phyloP scores from a whole-genome alignment of 2,888 invertebrate species.

The Clostera curtula region DNA sequence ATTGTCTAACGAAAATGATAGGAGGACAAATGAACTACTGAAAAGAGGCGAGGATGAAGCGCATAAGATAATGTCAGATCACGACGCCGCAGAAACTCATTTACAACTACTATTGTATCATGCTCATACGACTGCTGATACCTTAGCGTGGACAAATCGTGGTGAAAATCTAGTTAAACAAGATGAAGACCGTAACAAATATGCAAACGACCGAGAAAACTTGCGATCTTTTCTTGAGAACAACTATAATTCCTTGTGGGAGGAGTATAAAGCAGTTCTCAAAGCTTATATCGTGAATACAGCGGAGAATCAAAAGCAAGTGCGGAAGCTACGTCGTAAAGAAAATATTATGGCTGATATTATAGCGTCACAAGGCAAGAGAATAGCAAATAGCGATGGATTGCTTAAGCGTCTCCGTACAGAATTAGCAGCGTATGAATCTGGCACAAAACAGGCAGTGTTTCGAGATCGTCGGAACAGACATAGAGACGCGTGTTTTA shows the following conservation, averaged over 20 bases:
- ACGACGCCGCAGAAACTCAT: conserved; percentile 55
- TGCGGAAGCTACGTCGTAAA: conserved; percentile 52
- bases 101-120: conserved; percentile 54
- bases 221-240: conserved; percentile 54
- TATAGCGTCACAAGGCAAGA: conserved; percentile 57
- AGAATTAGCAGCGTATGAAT: conserved; percentile 59
- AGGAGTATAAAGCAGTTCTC: conserved; percentile 53
- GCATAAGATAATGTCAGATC: conserved; percentile 34
- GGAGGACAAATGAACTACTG: conserved; percentile 34
- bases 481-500: conserved; percentile 47
- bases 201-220: conserved; percentile 43
- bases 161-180: conserved; percentile 61
- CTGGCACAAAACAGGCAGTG: conserved; percentile 59
- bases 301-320: conserved; percentile 56
- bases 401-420: conserved; percentile 43
- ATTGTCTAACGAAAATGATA: conserved; percentile 42
- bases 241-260: conserved; percentile 51
- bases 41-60: conserved; percentile 39
- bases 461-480: conserved; percentile 57
- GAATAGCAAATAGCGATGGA: conserved; percentile 53
- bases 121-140: conserved; percentile 46
- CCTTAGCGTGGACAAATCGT: conserved; percentile 48
- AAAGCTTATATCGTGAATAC: conserved; percentile 50
- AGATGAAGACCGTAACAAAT: conserved; percentile 55
- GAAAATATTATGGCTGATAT: conserved; percentile 63